These are phyloP conservation scores for Sialia sialis DNA, from an alignment of 2,113 vertebrate species.

Conservation along the genomic window DNA sequence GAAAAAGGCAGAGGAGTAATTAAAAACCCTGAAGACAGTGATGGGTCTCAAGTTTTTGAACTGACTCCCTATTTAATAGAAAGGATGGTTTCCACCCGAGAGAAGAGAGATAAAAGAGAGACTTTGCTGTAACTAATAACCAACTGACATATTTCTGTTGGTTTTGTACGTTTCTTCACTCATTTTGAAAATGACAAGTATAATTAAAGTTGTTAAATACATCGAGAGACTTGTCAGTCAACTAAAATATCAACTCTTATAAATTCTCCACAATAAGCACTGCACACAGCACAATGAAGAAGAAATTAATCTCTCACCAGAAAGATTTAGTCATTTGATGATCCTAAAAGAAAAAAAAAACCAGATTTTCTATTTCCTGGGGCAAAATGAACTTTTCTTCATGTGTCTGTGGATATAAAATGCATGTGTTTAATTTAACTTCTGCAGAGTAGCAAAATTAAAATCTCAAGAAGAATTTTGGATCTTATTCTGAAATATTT, in stretches of 20 bases:
- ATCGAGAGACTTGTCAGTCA: constrained; percentile 62
- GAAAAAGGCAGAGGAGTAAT: constrained; percentile 44
- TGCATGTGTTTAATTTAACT: background rate
- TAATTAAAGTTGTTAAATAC: constrained; percentile 72
- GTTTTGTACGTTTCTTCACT: constrained; percentile 52
- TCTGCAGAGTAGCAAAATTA: background rate
- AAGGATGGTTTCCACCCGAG: constrained; percentile 49
- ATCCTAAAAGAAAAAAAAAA: background rate
- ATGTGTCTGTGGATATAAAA: background rate
- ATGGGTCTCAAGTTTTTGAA: constrained; percentile 51
- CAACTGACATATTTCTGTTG: constrained; percentile 65
- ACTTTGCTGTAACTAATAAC: constrained; percentile 59
- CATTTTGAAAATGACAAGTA: constrained; percentile 64
- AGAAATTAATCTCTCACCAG: constrained; percentile 58
- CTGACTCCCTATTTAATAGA: constrained; percentile 30
- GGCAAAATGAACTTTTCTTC: background rate
- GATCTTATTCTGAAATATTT: background rate
- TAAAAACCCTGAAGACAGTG: constrained; percentile 44
- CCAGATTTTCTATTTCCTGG: background rate
- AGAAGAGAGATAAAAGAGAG: constrained; percentile 40
- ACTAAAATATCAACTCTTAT: constrained; percentile 55
- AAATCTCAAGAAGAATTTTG: background rate
- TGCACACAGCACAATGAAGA: background rate
- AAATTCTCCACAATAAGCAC: constrained; percentile 47
- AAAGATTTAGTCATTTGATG: constrained; percentile 29